phyloP scores from a whole-genome alignment of 2,113 vertebrate genomes.

The Geococcyx californianus region DNA sequence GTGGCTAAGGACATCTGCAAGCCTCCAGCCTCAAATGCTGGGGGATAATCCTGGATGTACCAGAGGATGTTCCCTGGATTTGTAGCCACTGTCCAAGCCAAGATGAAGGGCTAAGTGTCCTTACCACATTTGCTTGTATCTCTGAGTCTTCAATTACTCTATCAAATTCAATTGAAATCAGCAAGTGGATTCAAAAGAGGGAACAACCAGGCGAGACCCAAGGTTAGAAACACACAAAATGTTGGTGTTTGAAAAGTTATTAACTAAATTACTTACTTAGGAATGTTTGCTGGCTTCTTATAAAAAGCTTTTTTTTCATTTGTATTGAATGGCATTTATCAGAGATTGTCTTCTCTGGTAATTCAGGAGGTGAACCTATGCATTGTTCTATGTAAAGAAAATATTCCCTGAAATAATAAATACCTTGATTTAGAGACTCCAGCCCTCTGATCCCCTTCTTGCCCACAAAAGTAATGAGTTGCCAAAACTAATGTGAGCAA shows the following conservation, averaged over 20 bases:
- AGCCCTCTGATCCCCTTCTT: not conserved
- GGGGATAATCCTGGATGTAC: not conserved
- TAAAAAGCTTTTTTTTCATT: not conserved
- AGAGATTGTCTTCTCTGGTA: not conserved
- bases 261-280: not conserved
- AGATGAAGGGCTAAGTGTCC: not conserved
- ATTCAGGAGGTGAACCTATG: not conserved
- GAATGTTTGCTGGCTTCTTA: not conserved
- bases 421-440: not conserved
- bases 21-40: not conserved
- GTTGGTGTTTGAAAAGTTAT: not conserved
- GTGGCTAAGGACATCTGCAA: rapidly evolving
- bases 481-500: not conserved
- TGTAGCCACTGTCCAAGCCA: not conserved
- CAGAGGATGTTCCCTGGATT: not conserved
- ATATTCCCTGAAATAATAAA: not conserved
- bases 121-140: not conserved
- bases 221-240: not conserved
- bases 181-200: not conserved
- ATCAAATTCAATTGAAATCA: not conserved
- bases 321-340: not conserved
- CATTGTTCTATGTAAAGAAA: not conserved
- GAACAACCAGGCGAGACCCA: not conserved
- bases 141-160: not conserved
- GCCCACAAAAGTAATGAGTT: not conserved